Base-by-base conservation (phyloP, 2,113 vertebrate genomes). In the Polypterus senegalus region DNA sequence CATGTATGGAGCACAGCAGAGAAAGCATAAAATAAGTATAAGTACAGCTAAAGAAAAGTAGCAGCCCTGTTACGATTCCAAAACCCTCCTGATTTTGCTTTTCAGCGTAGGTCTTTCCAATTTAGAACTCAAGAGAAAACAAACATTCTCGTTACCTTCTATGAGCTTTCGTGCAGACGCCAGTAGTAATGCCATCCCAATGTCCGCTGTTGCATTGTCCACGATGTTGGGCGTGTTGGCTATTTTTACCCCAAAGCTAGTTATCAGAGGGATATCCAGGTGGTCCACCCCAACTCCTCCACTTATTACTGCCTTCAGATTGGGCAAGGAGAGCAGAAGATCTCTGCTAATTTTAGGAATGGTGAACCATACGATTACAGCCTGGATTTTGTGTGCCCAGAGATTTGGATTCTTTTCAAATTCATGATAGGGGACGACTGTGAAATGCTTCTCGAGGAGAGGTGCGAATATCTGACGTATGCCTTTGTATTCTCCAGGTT, bases 181-280 rank as follows among this genome's bases (percentile, higher is more conserved):
- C 59, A 94, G 74, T 54, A 92, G 79, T 64, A 92, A 70, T 51
- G 74, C 80, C 85, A 91, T 82, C 27, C 74, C 90, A 1, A 88
- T 70, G 46, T 90, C 87, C 7, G 90, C 91, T 1, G 85, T 89
- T 54, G 88, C 66, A 9, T 72, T 71, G 0, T 73, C 79, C 59
- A 92, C 88, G 0, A 86, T 81, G 0, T 68, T 68, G 0, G 89
- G 89, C 0, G 86, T 90, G 76, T 87, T 86, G 72, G 83, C 70
- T 63, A 89, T 78, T 76, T 83, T 91, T 49, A 89, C 73, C 0
- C 86, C 87, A 9, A 79, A 82, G 57, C 65, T 78, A 5, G 65
- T 71, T 44, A 90, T 77, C 71, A 88, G 72, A 3, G 79, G 73
- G 70, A 90, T 65, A 48, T 92, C 78, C 54, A 91, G 72, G 73